Conservation (phyloP, 2,888 invertebrate species). For the Heliothis peltigera region DNA sequence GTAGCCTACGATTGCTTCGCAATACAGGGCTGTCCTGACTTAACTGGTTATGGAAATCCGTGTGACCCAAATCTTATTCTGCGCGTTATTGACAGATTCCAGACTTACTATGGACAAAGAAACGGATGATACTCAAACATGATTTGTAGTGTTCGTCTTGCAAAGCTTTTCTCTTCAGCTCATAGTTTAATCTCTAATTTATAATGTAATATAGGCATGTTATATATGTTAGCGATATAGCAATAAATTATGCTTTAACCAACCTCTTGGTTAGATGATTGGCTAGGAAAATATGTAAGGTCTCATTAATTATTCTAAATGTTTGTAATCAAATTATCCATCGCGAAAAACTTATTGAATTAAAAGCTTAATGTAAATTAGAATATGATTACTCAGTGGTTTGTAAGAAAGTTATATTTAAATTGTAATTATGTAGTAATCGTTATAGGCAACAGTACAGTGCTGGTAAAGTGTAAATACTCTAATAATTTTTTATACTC, state of each 20-base stretch:
- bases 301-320: neutral
- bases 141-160: slow-evolving; percentile 4
- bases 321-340: neutral
- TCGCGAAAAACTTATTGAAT: slow-evolving; percentile 9
- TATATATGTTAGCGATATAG: slow-evolving; percentile 14
- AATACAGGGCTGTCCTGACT: slow-evolving; percentile 83
- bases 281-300: neutral
- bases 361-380: slow-evolving; percentile 1
- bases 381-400: neutral
- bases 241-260: slow-evolving; percentile 14
- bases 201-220: slow-evolving; percentile 24
- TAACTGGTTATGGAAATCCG: slow-evolving; percentile 76
- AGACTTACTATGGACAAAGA: slow-evolving; percentile 72
- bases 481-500: slow-evolving; percentile 35
- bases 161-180: slow-evolving; percentile 14
- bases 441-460: slow-evolving; percentile 12
- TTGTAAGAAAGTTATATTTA: slow-evolving; percentile 26
- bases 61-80: slow-evolving; percentile 73
- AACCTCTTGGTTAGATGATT: neutral
- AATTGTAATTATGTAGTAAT: slow-evolving; percentile 2
- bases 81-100: slow-evolving; percentile 73
- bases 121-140: slow-evolving; percentile 56
- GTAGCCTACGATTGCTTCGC: slow-evolving; percentile 77
- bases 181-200: slow-evolving; percentile 36
- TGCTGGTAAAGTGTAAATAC: slow-evolving; percentile 32